These are phyloP conservation scores for Drosophila meridiana DNA, from an alignment of 2,888 invertebrate genomes.

Conservation along the genomic window DNA sequence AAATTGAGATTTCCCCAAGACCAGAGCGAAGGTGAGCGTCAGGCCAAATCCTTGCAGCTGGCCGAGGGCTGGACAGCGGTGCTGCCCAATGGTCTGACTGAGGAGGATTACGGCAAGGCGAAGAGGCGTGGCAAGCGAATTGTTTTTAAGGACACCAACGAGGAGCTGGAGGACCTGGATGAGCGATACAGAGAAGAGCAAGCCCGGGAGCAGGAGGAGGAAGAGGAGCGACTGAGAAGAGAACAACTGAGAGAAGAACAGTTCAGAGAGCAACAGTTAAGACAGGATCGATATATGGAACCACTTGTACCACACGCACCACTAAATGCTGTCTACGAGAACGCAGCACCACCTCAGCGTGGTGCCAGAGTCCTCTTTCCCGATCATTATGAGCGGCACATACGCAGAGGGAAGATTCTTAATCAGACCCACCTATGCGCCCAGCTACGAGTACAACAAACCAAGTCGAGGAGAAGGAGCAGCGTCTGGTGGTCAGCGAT, in stretches of 20 bases:
- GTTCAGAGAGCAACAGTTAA: constrained; percentile 13
- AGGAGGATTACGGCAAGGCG: constrained; percentile 42
- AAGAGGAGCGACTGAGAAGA: constrained; percentile 26
- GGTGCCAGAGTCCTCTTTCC: constrained; percentile 85
- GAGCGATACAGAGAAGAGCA: constrained; percentile 28
- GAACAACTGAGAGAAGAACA: constrained; percentile 27
- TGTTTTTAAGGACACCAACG: constrained; percentile 68
- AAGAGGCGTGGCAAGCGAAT: constrained; percentile 64
- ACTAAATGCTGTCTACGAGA: constrained; percentile 56
- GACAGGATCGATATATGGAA: constrained; percentile 14
- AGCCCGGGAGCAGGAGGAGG: constrained; percentile 19
- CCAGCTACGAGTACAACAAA: constrained; percentile 59
- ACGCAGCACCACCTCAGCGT: constrained; percentile 72
- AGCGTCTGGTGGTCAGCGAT: constrained; percentile 68
- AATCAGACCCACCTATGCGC: constrained; percentile 76
- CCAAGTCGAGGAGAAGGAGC: constrained; percentile 47
- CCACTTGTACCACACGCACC: constrained; percentile 24
- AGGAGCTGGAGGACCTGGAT: constrained; percentile 48
- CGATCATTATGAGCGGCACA: constrained; percentile 83
- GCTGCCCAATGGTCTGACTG: constrained; percentile 58
- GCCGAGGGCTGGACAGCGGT: constrained; percentile 61
- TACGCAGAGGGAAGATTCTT: constrained; percentile 82
- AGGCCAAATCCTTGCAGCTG: constrained; percentile 44
- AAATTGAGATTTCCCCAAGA: constrained; percentile 79
- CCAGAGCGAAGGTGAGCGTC: constrained; percentile 27